Evolutionary conservation across 2,113 vertebrate species (phyloP).

Genomic region (Egretta garzetta): DNA sequence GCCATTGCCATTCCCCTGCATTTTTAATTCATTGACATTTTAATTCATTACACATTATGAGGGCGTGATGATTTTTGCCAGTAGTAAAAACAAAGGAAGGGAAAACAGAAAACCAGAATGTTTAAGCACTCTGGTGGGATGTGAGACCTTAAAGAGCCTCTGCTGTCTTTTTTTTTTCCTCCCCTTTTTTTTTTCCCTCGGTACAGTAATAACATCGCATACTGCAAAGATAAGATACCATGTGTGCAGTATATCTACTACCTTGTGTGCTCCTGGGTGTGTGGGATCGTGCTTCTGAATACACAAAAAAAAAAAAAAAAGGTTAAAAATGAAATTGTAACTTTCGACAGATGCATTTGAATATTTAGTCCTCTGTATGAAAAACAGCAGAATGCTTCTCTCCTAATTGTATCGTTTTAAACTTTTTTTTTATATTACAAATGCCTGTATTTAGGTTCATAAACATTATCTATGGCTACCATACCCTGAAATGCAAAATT

Average conservation of each 20-base stretch:
- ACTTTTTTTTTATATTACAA: constrained; percentile 71
- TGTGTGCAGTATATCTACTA: not conserved
- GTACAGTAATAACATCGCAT: not conserved
- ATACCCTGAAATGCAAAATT: constrained; percentile 79
- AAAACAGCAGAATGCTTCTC: constrained; percentile 60
- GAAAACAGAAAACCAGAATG: not conserved
- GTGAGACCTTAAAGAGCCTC: constrained; percentile 21
- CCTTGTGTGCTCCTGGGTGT: constrained; percentile 11
- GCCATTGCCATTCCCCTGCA: not conserved
- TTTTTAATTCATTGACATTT: not conserved
- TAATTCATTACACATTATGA: constrained; percentile 22
- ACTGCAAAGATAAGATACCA: not conserved
- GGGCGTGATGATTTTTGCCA: constrained; percentile 27
- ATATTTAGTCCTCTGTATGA: constrained; percentile 71
- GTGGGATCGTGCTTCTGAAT: constrained; percentile 12
- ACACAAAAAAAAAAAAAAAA: not conserved
- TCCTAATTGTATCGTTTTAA: constrained; percentile 72
- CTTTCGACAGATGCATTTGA: constrained; percentile 65
- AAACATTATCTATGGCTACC: constrained; percentile 76
- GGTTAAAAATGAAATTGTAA: constrained; percentile 63
- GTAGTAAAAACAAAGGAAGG: constrained; percentile 4
- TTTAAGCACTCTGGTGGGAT: not conserved
- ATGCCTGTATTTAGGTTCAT: constrained; percentile 70
- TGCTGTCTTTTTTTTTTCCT: not conserved
- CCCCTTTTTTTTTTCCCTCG: not conserved